These are phyloP conservation scores for Pelochelys cantorii DNA, from an alignment of 2,797 vertebrate genomes.

Conservation along the genomic window DNA sequence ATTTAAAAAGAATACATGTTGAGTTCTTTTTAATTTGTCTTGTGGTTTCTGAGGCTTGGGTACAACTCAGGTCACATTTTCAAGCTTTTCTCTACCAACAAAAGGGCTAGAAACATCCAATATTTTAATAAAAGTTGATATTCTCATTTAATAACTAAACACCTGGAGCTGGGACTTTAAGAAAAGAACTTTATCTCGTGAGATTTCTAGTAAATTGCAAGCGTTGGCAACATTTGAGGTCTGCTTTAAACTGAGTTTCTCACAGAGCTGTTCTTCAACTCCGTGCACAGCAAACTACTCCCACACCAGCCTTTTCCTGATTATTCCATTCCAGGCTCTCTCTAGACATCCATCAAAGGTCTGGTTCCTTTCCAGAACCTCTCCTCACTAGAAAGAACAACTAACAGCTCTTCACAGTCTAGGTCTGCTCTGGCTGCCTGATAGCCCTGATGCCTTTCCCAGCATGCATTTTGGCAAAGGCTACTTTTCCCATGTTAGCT, in stretches of 20 bases:
- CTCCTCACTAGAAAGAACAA: background rate
- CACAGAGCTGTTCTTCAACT: background rate
- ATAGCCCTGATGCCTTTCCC: background rate
- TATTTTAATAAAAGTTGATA: conserved; percentile 35
- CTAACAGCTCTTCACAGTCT: background rate
- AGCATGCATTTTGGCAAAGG: background rate
- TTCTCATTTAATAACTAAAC: background rate
- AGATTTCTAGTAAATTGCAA: background rate
- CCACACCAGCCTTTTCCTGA: background rate
- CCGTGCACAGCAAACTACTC: conserved; percentile 11
- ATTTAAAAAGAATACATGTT: background rate
- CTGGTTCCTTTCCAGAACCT: background rate
- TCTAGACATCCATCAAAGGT: conserved; percentile 27
- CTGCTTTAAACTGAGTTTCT: background rate
- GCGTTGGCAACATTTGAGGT: conserved; percentile 35
- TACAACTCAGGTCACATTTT: background rate
- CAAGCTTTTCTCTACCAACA: background rate
- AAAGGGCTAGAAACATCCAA: background rate
- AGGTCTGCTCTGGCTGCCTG: background rate
- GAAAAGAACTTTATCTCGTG: background rate
- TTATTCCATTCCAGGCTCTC: conserved; percentile 9
- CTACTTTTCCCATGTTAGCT: background rate
- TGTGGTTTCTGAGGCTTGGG: background rate
- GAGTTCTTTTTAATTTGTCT: background rate
- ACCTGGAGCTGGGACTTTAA: background rate